Base-by-base conservation (phyloP, 1,140 invertebrate species). In the Calliopsis andreniformis region DNA sequence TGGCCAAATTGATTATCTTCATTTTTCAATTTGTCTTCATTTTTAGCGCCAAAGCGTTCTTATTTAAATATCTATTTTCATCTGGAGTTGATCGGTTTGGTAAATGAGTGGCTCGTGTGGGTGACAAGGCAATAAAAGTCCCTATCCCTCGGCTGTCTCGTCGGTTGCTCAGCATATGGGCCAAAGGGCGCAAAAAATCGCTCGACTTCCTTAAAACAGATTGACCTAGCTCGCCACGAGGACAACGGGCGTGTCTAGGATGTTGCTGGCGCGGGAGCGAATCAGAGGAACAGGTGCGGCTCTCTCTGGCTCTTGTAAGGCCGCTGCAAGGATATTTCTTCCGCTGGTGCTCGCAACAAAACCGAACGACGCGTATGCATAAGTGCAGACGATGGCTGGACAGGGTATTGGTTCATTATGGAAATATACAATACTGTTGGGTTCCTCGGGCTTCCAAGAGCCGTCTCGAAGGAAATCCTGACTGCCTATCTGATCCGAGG, bases 221-320 rank as follows among this genome's bases (percentile, higher is more conserved):
- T n/a, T 14, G 43, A 28, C 51, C 39, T 42, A 28, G 32, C 10
- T 20, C 32, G 35, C 30, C n/a, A n/a, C 28, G 56, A 70, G 35
- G 56, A 80, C 42, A 51, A 66, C 64, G 72, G 66, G 78, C 49
- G 64, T 70, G 64, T 68, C 71, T 82, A 80, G 64, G 73, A 80
- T 73, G 79, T 81, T 80, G 63, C 64, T n/a, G 61, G 56, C 68
- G 69, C 70, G 45, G 69, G 5, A 20, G 62, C 12, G 56, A 62
- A 77, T 77, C 67, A 39, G 30, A 51, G 58, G 45, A 81, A 80
- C 80, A 82, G 80, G 79, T 82, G 80, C 67, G 72, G 56, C 61
- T 12, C 61, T 12, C 20, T n/a, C 59, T 70, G 45, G 63, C 49
- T 55, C 63, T 39, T 10, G 30, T 51, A 58, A 10, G 58, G 39